These are phyloP conservation scores for Vanessa atalanta DNA, from an alignment of 1,140 invertebrate species.

Conservation along the genomic window DNA sequence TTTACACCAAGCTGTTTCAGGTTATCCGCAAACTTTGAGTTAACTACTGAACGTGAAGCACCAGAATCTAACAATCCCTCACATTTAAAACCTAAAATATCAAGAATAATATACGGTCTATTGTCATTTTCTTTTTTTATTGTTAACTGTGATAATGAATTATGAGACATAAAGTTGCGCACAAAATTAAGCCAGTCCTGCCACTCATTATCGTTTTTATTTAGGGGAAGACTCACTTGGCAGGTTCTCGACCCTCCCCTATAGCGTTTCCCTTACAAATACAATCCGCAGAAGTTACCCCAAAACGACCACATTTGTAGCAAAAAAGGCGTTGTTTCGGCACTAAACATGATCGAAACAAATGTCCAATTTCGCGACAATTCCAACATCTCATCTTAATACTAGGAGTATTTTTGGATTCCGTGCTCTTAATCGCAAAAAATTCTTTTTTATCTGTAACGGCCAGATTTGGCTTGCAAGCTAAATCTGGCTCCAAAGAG, in stretches of 20 bases:
- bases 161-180: conserved; percentile 16
- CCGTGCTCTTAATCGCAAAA: conserved; percentile 1
- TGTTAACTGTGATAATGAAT: conserved; percentile 14
- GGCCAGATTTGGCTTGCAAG: conserved; percentile 5
- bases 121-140: conserved; percentile 30
- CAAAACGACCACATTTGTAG: conserved; percentile 41
- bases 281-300: conserved; percentile 33
- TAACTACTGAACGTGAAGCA: conserved; percentile 27
- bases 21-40: conserved; percentile 18
- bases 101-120: conserved; percentile 29
- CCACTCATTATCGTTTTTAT: conserved; percentile 20
- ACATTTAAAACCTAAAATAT: conserved; percentile 26
- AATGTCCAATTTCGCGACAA: conserved; percentile 36
- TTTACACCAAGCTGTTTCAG: conserved; percentile 24
- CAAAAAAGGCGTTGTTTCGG: conserved; percentile 45
- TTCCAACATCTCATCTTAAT: conserved; percentile 40
- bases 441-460: conserved; percentile 12
- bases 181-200: conserved; percentile 26
- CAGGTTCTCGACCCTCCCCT: conserved; percentile 28
- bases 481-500: conserved; percentile 40
- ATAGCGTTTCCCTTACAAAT: conserved; percentile 35
- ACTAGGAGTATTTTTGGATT: neutral
- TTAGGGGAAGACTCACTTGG: conserved; percentile 23
- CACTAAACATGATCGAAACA: conserved; percentile 36
- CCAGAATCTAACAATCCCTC: conserved; percentile 32